These are phyloP conservation scores for human DNA, from an alignment of 2,113 vertebrate genomes.

Conservation along the genomic window DNA sequence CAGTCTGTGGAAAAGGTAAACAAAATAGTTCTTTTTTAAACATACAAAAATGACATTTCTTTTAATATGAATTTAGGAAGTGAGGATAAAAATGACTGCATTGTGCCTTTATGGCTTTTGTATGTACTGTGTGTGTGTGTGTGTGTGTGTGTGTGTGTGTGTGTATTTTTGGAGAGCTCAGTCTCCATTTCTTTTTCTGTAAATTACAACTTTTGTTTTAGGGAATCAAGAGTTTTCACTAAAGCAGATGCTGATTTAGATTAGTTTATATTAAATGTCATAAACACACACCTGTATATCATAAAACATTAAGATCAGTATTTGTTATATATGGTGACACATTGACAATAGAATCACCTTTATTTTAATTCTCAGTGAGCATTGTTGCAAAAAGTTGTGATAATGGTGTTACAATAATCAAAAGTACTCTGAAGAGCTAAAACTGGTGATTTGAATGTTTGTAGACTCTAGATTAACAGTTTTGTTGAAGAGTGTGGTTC, in stretches of 20 bases:
- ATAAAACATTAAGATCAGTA: background rate
- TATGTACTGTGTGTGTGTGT: background rate
- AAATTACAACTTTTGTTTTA: conserved; percentile 10
- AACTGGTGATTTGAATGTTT: background rate
- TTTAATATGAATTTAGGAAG: conserved; percentile 23
- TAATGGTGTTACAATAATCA: background rate
- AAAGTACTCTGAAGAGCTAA: background rate
- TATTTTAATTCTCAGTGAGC: background rate
- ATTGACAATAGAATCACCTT: background rate
- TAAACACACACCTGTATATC: background rate
- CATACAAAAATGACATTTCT: conserved; percentile 27
- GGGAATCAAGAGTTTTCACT: background rate
- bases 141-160: background rate
- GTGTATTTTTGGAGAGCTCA: background rate
- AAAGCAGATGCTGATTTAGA: background rate
- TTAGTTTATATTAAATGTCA: background rate
- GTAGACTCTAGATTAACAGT: background rate
- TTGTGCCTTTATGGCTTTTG: conserved; percentile 5
- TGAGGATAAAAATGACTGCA: conserved; percentile 10
- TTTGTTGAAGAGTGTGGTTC: background rate
- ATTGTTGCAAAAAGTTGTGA: background rate
- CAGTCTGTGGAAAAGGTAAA: conserved; percentile 58
- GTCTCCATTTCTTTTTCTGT: conserved; percentile 3
- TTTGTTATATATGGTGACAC: background rate
- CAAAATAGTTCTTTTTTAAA: conserved; percentile 12